phyloP scores from a whole-genome alignment of 2,113 vertebrate genomes.

The Dermatemys mawii region DNA sequence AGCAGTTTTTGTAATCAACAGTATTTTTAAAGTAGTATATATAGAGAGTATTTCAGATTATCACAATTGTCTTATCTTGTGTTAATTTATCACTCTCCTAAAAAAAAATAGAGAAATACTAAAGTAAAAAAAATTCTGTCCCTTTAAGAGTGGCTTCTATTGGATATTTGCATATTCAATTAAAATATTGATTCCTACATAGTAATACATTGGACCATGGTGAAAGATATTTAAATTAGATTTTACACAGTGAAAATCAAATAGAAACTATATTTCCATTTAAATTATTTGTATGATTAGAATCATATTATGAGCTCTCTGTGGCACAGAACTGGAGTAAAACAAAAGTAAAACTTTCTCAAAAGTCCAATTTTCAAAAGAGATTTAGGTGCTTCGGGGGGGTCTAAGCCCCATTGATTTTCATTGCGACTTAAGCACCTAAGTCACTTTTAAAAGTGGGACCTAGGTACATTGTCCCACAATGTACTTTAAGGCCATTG shows the following conservation, averaged over 20 bases:
- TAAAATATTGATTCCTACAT: neutral
- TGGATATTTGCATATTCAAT: neutral
- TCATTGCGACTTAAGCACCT: neutral
- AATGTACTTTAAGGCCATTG: no score
- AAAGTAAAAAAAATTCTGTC: neutral
- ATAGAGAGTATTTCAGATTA: slow-evolving; percentile 3
- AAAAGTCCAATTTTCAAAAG: neutral
- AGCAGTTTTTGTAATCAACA: neutral
- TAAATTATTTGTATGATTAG: neutral
- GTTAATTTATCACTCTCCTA: neutral
- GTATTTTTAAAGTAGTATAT: neutral
- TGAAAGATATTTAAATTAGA: neutral
- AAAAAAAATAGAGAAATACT: neutral
- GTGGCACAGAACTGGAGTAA: neutral
- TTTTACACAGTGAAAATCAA: neutral
- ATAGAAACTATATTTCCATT: neutral
- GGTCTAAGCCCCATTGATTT: neutral
- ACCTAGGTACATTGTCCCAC: no score
- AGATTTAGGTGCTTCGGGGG: neutral
- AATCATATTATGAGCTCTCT: neutral
- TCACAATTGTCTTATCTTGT: neutral
- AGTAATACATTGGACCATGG: neutral
- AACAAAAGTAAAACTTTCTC: neutral
- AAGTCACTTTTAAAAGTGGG: neutral
- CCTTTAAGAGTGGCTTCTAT: neutral